These are phyloP conservation scores for Zonitis immaculata DNA, from an alignment of 2,888 invertebrate species.

Conservation along the genomic window DNA sequence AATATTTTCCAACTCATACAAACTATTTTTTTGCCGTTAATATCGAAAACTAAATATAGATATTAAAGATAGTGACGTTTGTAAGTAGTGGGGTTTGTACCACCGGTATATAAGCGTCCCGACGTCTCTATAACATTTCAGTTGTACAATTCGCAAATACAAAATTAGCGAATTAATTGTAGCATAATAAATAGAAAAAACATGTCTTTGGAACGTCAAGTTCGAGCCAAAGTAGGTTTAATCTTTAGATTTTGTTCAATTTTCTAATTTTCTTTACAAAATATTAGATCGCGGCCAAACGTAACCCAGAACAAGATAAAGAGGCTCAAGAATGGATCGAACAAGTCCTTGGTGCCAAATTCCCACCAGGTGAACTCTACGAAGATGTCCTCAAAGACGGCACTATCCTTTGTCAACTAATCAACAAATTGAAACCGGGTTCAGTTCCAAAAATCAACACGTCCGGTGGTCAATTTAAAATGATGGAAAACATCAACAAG, in stretches of 20 bases:
- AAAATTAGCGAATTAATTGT: slow-evolving; percentile 22
- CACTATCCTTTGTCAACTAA: slow-evolving; percentile 85
- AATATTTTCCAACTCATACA: slow-evolving; percentile 16
- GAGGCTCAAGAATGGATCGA: slow-evolving; percentile 94
- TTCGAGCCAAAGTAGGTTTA: slow-evolving; percentile 75
- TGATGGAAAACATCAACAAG: slow-evolving; percentile 99
- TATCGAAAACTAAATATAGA: slow-evolving; percentile 43
- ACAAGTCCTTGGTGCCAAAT: slow-evolving; percentile 76
- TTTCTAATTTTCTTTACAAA: slow-evolving; percentile 20
- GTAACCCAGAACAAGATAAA: slow-evolving; percentile 73
- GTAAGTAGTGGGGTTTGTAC: slow-evolving; percentile 18
- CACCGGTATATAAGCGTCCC: slow-evolving; percentile 42
- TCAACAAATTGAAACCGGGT: slow-evolving; percentile 91
- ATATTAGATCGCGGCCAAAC: slow-evolving; percentile 85
- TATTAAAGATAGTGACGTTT: slow-evolving; percentile 21
- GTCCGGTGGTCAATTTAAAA: slow-evolving; percentile 95
- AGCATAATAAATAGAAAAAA: slow-evolving; percentile 40
- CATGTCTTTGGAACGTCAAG: slow-evolving; percentile 92
- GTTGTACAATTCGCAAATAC: slow-evolving; percentile 36
- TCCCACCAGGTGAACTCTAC: slow-evolving; percentile 74
- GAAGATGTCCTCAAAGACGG: slow-evolving; percentile 92
- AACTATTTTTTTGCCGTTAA: slow-evolving; percentile 11
- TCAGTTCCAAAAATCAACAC: slow-evolving; percentile 86
- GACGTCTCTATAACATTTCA: slow-evolving; percentile 32
- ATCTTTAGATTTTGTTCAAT: slow-evolving; percentile 7